Evolutionary conservation across 2,888 invertebrate species (phyloP).

Genomic region (Drosophila paranaensis): DNA sequence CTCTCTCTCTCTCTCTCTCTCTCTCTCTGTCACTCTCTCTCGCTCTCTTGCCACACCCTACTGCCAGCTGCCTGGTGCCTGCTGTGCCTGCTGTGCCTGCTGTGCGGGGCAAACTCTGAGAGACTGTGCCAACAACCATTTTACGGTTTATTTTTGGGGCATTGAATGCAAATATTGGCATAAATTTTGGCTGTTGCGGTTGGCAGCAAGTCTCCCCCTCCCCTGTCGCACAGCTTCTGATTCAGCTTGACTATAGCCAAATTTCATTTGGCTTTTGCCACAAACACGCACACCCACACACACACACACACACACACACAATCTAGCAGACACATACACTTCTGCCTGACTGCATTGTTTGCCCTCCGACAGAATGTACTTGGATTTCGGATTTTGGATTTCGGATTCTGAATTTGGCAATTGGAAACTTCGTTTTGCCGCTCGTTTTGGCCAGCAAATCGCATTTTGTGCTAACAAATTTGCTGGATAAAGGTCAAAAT

Average conservation of each 20-base stretch:
- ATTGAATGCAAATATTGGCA: constrained; percentile 80
- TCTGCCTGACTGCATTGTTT: constrained; percentile 51
- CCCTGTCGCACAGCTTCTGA: constrained; percentile 24
- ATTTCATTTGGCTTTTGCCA: constrained; percentile 59
- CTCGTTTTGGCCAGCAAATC: constrained; percentile 29
- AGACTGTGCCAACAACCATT: constrained; percentile 60
- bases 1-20: not conserved
- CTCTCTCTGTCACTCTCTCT: too few species aligned
- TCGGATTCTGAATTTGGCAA: constrained; percentile 46
- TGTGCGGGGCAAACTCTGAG: constrained; percentile 31
- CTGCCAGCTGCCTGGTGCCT: constrained; percentile 1
- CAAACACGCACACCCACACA: constrained; percentile 27
- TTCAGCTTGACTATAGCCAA: constrained; percentile 46
- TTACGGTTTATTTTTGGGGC: constrained; percentile 78
- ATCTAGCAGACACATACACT: constrained; percentile 13
- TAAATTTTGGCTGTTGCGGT: constrained; percentile 75
- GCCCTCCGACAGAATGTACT: constrained; percentile 60
- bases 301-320: not conserved
- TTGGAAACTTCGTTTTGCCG: constrained; percentile 33
- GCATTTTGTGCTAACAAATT: constrained; percentile 29
- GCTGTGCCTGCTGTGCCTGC: constrained; percentile 18
- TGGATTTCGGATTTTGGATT: constrained; percentile 54
- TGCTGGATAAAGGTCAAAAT: not conserved
- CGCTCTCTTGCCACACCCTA: not conserved
- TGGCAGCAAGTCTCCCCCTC: constrained; percentile 28